These are phyloP conservation scores for Anas platyrhynchos DNA, from an alignment of 2,113 vertebrate genomes.

Conservation along the genomic window DNA sequence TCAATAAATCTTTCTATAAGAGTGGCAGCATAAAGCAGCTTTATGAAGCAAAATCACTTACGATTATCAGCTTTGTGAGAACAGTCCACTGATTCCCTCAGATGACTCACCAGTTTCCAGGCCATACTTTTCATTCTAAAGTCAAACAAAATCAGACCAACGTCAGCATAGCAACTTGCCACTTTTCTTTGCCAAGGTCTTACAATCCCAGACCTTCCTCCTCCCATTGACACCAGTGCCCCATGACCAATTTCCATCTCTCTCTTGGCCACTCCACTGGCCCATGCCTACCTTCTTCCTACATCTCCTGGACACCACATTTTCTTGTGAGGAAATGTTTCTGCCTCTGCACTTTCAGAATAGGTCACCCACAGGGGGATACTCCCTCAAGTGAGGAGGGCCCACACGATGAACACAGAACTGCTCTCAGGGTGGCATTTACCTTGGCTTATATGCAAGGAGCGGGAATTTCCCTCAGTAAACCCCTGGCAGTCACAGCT, in stretches of 20 bases:
- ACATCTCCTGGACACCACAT: neutral
- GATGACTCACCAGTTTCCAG: neutral
- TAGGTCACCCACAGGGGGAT: fast-evolving
- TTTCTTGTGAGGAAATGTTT: neutral
- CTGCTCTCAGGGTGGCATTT: neutral
- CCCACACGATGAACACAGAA: neutral
- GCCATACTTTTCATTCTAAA: neutral
- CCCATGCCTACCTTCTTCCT: neutral
- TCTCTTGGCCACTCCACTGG: fast-evolving
- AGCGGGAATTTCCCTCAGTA: neutral
- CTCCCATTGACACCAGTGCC: neutral
- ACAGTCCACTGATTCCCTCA: neutral
- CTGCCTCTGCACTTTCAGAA: neutral
- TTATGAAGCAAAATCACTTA: neutral
- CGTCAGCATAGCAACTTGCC: neutral
- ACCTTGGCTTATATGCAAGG: neutral
- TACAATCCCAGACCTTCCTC: neutral
- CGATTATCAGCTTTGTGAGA: neutral
- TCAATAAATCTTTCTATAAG: neutral
- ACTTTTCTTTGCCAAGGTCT: neutral
- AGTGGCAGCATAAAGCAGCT: neutral
- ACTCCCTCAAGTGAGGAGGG: neutral
- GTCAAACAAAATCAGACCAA: neutral
- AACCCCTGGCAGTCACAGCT: neutral
- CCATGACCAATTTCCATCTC: neutral